Percentiles rank a stretch among this genome's conserved stretches.
These are phyloP conservation scores for Pedionomus torquatus DNA, from an alignment of 2,113 vertebrate species.

Conservation along the genomic window DNA sequence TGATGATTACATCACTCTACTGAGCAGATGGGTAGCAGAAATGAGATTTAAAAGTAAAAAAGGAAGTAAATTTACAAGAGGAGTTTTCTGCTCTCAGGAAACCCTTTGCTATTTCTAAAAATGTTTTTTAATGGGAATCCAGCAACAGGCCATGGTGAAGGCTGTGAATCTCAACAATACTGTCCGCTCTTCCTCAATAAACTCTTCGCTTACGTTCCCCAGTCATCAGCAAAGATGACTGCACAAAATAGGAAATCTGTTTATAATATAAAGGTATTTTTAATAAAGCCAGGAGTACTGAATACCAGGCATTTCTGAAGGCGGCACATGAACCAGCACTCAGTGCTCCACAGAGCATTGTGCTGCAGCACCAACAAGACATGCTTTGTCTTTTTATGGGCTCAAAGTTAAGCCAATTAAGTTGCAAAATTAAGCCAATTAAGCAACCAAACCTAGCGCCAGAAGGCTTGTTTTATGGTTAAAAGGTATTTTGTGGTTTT, in stretches of 20 bases:
- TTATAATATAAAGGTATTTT: neutral
- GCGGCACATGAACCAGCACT: neutral
- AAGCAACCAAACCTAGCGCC: neutral
- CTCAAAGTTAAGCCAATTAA: neutral
- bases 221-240: neutral
- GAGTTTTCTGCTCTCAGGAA: neutral
- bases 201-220: neutral
- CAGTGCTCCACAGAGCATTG: neutral
- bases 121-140: neutral
- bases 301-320: neutral
- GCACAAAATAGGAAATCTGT: neutral
- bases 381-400: neutral
- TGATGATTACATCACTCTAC: neutral
- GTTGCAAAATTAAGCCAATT: neutral
- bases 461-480: conserved; percentile 20
- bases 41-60: neutral
- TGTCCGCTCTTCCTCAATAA: neutral
- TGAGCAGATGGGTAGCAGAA: neutral
- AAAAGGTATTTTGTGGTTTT: conserved; percentile 6
- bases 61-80: neutral
- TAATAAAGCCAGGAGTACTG: neutral
- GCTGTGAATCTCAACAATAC: neutral
- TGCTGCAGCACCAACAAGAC: neutral
- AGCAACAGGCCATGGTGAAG: neutral
- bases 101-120: neutral